These are phyloP conservation scores for Cyprinus carpio DNA, from an alignment of 2,113 vertebrate genomes.

Conservation along the genomic window DNA sequence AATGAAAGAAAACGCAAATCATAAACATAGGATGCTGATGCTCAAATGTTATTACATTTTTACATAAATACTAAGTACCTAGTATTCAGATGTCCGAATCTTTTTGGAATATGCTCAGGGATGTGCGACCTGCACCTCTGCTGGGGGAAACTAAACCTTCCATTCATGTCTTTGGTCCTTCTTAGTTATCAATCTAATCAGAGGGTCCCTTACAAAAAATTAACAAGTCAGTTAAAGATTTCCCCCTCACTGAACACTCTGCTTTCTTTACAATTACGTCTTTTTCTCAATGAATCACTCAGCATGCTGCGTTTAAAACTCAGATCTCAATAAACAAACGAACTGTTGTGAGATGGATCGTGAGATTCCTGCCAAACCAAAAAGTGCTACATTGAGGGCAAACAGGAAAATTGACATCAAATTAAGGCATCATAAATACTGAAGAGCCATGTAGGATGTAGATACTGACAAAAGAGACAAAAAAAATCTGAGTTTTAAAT, in stretches of 20 bases:
- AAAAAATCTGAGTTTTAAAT: slow-evolving; percentile 33
- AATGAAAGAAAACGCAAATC: slow-evolving; percentile 46
- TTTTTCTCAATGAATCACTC: slow-evolving; percentile 16
- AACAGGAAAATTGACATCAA: slow-evolving; percentile 47
- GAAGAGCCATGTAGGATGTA: slow-evolving; percentile 19
- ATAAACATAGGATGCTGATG: slow-evolving; percentile 25
- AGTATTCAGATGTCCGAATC: slow-evolving; percentile 41
- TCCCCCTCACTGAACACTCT: slow-evolving; percentile 46
- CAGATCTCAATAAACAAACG: not conserved
- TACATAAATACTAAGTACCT: slow-evolving; percentile 54
- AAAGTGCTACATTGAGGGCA: slow-evolving; percentile 55
- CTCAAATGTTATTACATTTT: slow-evolving; percentile 41
- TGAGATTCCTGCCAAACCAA: slow-evolving; percentile 50
- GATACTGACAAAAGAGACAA: not conserved
- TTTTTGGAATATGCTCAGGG: slow-evolving; percentile 16
- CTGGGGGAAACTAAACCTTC: slow-evolving; percentile 51
- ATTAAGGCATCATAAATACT: slow-evolving; percentile 68
- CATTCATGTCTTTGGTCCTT: slow-evolving; percentile 91
- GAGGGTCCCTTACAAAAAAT: slow-evolving; percentile 52
- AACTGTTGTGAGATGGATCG: slow-evolving; percentile 17
- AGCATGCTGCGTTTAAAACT: slow-evolving; percentile 52
- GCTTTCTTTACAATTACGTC: not conserved
- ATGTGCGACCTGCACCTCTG: slow-evolving; percentile 31
- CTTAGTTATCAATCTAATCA: slow-evolving; percentile 63
- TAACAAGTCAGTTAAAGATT: slow-evolving; percentile 52